These are phyloP conservation scores for Perca fluviatilis DNA, from an alignment of 2,113 vertebrate species.

Conservation along the genomic window DNA sequence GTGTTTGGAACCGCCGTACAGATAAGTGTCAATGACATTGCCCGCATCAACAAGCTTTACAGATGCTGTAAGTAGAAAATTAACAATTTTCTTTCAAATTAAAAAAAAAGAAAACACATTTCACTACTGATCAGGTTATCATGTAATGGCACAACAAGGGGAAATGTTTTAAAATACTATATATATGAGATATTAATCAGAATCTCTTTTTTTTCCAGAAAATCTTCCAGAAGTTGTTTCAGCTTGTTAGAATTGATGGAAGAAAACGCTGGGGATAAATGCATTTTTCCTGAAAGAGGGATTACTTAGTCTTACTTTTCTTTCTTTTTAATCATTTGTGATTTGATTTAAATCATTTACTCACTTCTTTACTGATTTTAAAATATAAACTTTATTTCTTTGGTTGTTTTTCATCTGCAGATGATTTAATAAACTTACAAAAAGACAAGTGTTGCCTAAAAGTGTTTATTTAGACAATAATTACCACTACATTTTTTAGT, in stretches of 20 bases:
- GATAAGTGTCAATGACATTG: conserved; percentile 67
- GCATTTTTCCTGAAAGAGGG: too few species aligned
- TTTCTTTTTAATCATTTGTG: too few species aligned
- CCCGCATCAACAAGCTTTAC: conserved; percentile 70
- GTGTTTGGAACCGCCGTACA: not conserved
- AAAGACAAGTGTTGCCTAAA: too few species aligned
- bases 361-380: too few species aligned
- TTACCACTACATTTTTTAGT: too few species aligned
- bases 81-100: not conserved
- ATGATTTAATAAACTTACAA: too few species aligned
- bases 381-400: not conserved
- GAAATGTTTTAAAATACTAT: not conserved
- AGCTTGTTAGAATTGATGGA: too few species aligned
- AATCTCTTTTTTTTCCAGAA: not conserved
- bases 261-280: too few species aligned
- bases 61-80: conserved; percentile 46
- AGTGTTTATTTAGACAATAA: too few species aligned
- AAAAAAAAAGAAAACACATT: not conserved
- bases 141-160: not conserved
- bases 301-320: too few species aligned
- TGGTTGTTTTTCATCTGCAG: not conserved
- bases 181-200: not conserved
- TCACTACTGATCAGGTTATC: not conserved
- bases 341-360: too few species aligned
- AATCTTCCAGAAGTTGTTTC: too few species aligned